Conservation (phyloP, 2,113 vertebrate species). For the Lepisosteus osseus region DNA sequence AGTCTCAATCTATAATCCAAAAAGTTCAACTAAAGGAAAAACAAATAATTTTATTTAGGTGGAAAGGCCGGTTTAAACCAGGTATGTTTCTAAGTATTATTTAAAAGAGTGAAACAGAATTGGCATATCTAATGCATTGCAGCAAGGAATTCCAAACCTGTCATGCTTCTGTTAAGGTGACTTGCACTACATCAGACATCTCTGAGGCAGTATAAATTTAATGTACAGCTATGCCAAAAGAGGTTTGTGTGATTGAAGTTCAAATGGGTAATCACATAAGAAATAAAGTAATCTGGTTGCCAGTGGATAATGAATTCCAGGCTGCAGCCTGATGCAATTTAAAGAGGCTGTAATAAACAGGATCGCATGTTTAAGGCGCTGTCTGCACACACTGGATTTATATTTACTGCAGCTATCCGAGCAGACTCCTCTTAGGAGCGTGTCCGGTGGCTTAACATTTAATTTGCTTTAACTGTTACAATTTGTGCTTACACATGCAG, state of each 20-base stretch:
- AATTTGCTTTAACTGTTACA: conserved; percentile 64
- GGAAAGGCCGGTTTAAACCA: no score
- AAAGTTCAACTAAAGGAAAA: neutral
- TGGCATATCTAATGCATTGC: conserved; percentile 7
- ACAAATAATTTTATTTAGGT: neutral
- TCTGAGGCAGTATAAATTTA: neutral
- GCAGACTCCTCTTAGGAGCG: conserved; percentile 35
- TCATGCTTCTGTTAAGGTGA: neutral
- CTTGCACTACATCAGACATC: conserved; percentile 12
- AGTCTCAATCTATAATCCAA: neutral
- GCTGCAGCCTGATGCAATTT: conserved; percentile 33
- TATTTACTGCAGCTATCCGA: conserved; percentile 30
- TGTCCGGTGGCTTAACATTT: conserved; percentile 60
- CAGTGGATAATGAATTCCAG: conserved; percentile 35
- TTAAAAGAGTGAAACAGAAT: neutral
- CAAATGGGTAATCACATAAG: conserved; percentile 22
- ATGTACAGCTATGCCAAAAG: neutral
- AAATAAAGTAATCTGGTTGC: conserved; percentile 26
- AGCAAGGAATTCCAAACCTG: conserved; percentile 21
- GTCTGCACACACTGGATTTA: conserved; percentile 26
- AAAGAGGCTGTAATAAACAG: conserved; percentile 34
- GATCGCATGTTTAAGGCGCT: conserved; percentile 26
- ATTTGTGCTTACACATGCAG: conserved; percentile 61
- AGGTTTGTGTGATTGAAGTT: neutral
- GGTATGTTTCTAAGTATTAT: no score